Base-by-base conservation (phyloP, 2,888 invertebrate species). In the Heliconius aoede region DNA sequence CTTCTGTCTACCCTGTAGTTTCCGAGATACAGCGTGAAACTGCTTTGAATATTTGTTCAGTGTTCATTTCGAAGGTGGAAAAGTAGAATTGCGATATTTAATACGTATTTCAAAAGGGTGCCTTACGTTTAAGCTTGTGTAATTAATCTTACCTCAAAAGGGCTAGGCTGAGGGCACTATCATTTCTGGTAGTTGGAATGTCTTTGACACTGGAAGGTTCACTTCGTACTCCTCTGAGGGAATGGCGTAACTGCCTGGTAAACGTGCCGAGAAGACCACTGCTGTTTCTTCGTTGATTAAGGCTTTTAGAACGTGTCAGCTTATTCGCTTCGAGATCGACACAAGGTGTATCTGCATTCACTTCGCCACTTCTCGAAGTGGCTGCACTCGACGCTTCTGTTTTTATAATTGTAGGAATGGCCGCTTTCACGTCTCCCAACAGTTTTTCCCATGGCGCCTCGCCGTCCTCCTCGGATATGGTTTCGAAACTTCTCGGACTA, bases 251-350 rank as follows among this genome's bases (percentile, higher is more conserved):
- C 83, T 94, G 95, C 84, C 92, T 91, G 80, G 95, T 95, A 82
- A 95, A 91, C 58, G 95, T 91, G 76, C 93, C 94, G 80, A 95
- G 90, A 58, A 95, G 89, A 80, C 95, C 95, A 73, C 95, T 93
- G 84, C 93, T 94, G 83, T 91, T 93, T 84, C 93, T 91, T 75
- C 93, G 90, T 83, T 93, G 94, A 83, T 92, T 94, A 78, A 94
- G 87, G 84, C 94, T 94, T 85, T 93, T 94, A 65, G 94, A 94
- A 74, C 94, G 89, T 81, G 90, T 93, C 84, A 95, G 84, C 85
- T 91, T 90, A 80, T 86, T 92, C 72, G 89, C 89, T 85, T 93
- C 94, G 80, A 93, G 82, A 80, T 92, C 93, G 72, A 83, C 84
- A 55, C 85, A 87, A 65, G 91, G 91, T 36, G 72, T 72, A 58